Base-by-base conservation (phyloP, 2,888 invertebrate genomes). In the Melinaea menophilus region DNA sequence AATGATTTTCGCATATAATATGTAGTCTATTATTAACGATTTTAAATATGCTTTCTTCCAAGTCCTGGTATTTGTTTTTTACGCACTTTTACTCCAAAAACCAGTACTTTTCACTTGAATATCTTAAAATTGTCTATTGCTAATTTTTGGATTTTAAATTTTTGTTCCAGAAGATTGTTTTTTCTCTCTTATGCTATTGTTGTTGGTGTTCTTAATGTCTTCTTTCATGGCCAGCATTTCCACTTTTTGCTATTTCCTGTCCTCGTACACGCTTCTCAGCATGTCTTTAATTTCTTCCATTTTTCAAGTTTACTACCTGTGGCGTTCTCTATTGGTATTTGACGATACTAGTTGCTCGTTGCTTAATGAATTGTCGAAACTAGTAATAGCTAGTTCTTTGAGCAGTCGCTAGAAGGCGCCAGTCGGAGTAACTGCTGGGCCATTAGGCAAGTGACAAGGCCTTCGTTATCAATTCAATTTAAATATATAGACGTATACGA, bases 1-100 rank as follows among this genome's bases (percentile, higher is more conserved):
- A 48, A 48, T n/a, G 11, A n/a, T 48, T 64, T n/a, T 70, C 56
- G 35, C 64, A 70, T 57, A 55, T 35, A 2, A 69, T 47, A 33
- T 68, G 63, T 1, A 72, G 55, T 3, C 63, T 54, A 3, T 59
- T 71, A 22, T 69, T 71, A 60, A 73, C 70, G 61, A 61, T 69
- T 46, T 35, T 66, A 46, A 66, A 9, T 0, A 56, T 55, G n/a
- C 45, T 62, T 46, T 59, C 31, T 13, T 62, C 55, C 9, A 62
- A 37, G 31, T 59, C 59, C 33, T 59, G 56, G 22, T 59, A 60
- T 9, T 11, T 51, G 12, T 22, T 61, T 63, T 66, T 63, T 5
- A 5, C 33, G 13, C 54, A 63, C 66, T 45, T 58, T 55, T 11
- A 66, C 55, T 45, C 62, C 65, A 55, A 65, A 65, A 48, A 62